These are phyloP conservation scores for Brassicogethes aeneus DNA, from an alignment of 2,888 invertebrate species.

Conservation along the genomic window DNA sequence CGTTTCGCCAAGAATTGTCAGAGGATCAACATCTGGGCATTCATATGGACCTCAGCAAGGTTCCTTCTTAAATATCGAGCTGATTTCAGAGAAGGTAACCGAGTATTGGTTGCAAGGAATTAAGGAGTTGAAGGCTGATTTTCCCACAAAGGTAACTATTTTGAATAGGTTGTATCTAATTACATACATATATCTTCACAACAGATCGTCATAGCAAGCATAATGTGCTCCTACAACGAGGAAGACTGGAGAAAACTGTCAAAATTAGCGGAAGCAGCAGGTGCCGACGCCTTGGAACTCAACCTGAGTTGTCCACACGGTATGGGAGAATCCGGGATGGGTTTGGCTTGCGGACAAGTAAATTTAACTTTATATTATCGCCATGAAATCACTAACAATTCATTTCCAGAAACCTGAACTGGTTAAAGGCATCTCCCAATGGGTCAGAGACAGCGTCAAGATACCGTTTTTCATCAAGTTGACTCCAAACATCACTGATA, in stretches of 20 bases:
- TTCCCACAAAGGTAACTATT: slow-evolving; percentile 69
- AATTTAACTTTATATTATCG: slow-evolving; percentile 5
- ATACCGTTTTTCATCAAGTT: slow-evolving; percentile 97
- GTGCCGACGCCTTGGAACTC: slow-evolving; percentile 90
- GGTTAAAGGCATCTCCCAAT: slow-evolving; percentile 80
- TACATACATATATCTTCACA: slow-evolving; percentile 7
- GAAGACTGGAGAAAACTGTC: slow-evolving; percentile 84
- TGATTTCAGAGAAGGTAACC: slow-evolving; percentile 93
- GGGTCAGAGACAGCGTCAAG: slow-evolving; percentile 79
- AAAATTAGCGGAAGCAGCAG: slow-evolving; percentile 65
- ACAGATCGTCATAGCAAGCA: slow-evolving; percentile 85
- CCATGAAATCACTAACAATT: slow-evolving; percentile 3
- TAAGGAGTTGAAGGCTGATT: slow-evolving; percentile 81
- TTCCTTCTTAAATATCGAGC: slow-evolving; percentile 93
- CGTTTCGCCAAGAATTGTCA: slow-evolving; percentile 92
- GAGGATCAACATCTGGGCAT: slow-evolving; percentile 88
- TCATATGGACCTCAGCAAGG: slow-evolving; percentile 93
- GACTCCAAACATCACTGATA: slow-evolving; percentile 95
- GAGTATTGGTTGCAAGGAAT: slow-evolving; percentile 91
- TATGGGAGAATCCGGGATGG: slow-evolving; percentile 98
- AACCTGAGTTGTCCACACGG: slow-evolving; percentile 98
- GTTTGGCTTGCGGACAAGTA: slow-evolving; percentile 94
- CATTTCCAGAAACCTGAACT: slow-evolving; percentile 66
- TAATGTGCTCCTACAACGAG: slow-evolving; percentile 85
- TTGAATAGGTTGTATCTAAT: not conserved